Evolutionary conservation across 2,113 vertebrate genomes (phyloP), one percentile per base, ranked within the genome.

Genomic region (Sphyrna mokarran): DNA sequence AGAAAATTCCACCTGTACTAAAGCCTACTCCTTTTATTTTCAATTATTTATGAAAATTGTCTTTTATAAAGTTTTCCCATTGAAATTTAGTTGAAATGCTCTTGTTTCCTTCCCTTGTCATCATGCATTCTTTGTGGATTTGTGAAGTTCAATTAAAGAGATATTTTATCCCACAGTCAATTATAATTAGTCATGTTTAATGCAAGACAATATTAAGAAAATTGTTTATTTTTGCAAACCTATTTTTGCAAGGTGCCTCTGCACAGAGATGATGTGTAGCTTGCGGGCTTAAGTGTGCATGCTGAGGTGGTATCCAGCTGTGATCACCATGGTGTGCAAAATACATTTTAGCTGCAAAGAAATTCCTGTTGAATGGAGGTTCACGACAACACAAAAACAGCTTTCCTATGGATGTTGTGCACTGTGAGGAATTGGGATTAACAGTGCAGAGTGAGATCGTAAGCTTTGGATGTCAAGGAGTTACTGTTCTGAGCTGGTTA

Each of bases 341-440:
- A 94, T 69, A 69, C n/a, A 94, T 69, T 94, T 37, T 9, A 43
- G 18, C 61, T 40, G 61, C 33, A 94, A 40, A 40, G 33, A 16
- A 68, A 22, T 94, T 33, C 61, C 63, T 40, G 29, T 18, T 94
- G 63, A 66, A 94, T 69, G n/a, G 7, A 69, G 69, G 48, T 89
- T 48, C 22, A 66, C 18, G 69, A 13, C 20, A 10, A 33, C 63
- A 69, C n/a, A 94, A 66, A 69, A 69, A 3, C 91, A 69, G 16
- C 91, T 63, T 54, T 91, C 26, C 14, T 54, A 54, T 91, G 11
- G 86, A 20, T 54, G 43, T 63, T 63, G 48, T 69, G 91, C 18
- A 68, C 61, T 94, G 23, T 94, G 91, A 94, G n/a, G n/a, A 69
- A 94, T n/a, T 23, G 61, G 66, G 61, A n/a, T 94, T 89, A 89